Percentiles rank a stretch among this genome's conserved stretches.
phyloP scores from a whole-genome alignment of 2,113 vertebrate genomes.

The Elgaria multicarinata region DNA sequence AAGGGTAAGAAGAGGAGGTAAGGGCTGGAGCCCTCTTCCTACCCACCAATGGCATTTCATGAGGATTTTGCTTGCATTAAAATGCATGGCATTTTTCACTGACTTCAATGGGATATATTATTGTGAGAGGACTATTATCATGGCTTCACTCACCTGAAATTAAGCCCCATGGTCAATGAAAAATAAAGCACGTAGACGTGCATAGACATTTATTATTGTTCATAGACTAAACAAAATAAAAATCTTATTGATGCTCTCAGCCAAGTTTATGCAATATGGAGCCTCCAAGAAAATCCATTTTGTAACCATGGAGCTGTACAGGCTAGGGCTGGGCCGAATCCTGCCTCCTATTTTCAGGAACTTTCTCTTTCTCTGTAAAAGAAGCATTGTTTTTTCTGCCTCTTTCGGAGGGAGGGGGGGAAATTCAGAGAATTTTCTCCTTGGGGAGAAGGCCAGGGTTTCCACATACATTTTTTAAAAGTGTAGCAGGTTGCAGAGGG shows the following conservation, averaged over 20 bases:
- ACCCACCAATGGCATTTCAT: neutral
- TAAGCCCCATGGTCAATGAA: neutral
- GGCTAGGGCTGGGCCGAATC: too few relatives aligned
- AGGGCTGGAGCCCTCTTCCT: neutral
- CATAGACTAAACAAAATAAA: neutral
- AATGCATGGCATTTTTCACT: neutral
- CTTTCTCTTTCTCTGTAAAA: too few relatives aligned
- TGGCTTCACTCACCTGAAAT: neutral
- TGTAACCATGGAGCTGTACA: neutral
- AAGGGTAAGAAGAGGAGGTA: neutral
- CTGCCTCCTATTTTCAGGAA: too few relatives aligned
- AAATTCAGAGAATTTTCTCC: too few relatives aligned
- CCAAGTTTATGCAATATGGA: neutral
- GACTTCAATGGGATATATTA: neutral
- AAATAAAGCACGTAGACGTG: neutral
- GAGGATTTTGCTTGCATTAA: neutral
- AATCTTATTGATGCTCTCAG: neutral
- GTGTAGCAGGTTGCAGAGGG: too few relatives aligned
- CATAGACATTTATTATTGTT: neutral
- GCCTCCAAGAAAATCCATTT: neutral
- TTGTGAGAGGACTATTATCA: too few relatives aligned
- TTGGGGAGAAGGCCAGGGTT: too few relatives aligned
- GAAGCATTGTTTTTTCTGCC: too few relatives aligned
- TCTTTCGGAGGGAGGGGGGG: too few relatives aligned
- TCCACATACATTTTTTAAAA: too few relatives aligned